Evolutionary conservation across 2,888 invertebrate genomes (phyloP).

Genomic region (Dolomedes plantarius): DNA sequence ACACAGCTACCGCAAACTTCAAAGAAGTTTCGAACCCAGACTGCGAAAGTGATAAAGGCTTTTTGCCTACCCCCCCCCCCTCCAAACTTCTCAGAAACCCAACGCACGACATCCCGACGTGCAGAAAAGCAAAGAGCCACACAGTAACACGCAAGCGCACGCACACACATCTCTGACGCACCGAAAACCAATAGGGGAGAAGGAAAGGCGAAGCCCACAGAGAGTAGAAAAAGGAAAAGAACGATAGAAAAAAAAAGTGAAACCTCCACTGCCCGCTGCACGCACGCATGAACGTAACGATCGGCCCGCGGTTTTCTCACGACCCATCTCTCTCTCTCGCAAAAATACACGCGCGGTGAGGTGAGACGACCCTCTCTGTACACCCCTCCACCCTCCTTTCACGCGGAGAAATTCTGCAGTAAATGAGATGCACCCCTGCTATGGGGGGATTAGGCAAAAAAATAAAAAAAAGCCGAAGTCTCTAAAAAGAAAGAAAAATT

Average conservation of each 20-base stretch:
- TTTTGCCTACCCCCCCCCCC: neutral
- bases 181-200: constrained; percentile 22
- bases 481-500: neutral
- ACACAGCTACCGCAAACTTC: no score
- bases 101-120: neutral
- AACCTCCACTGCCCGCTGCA: constrained; percentile 14
- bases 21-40: no score
- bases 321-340: constrained; percentile 18
- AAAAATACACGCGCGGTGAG: constrained; percentile 5
- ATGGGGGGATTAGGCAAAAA: constrained; percentile 31
- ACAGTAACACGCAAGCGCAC: constrained; percentile 17
- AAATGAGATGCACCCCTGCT: constrained; percentile 68
- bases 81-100: neutral
- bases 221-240: constrained; percentile 18
- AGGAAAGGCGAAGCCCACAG: constrained; percentile 24
- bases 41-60: no score
- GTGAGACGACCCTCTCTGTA: neutral
- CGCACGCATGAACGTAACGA: constrained; percentile 63
- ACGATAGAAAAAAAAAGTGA: constrained; percentile 5
- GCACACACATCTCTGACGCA: constrained; percentile 28
- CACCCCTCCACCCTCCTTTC: neutral
- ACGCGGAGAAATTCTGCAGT: constrained; percentile 15
- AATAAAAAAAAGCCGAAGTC: constrained; percentile 13
- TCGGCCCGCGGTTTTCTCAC: constrained; percentile 55
- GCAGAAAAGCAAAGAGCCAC: constrained; percentile 8